phyloP scores from a whole-genome alignment of 23 tunicate genomes.

The Halocynthia roretzi region DNA sequence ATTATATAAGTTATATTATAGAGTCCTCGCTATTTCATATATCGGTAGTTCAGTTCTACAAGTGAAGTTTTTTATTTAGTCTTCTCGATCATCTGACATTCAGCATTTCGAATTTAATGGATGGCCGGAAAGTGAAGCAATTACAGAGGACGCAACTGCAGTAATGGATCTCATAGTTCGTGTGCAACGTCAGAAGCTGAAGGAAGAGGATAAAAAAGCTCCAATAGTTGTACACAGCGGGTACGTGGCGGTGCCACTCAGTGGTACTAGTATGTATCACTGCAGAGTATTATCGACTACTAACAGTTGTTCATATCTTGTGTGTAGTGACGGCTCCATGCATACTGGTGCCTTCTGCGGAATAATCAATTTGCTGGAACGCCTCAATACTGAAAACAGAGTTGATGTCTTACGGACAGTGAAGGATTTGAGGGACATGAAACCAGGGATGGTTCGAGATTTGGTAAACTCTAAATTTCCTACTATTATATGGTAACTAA shows the following conservation, averaged over 20 bases:
- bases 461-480: neutral
- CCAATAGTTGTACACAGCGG: slow-evolving; percentile 23
- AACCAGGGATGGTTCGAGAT: neutral
- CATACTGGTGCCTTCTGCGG: slow-evolving; percentile 14
- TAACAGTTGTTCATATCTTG: too few species aligned
- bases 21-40: too few species aligned
- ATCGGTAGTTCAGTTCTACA: too few species aligned
- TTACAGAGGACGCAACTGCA: neutral
- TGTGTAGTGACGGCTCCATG: slow-evolving; percentile 8
- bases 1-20: too few species aligned
- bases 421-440: slow-evolving; percentile 26
- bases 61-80: neutral
- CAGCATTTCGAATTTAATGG: slow-evolving; percentile 15
- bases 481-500: too few species aligned
- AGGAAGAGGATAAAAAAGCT: neutral
- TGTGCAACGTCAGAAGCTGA: neutral
- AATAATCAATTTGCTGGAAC: neutral
- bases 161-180: slow-evolving; percentile 7
- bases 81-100: slow-evolving; percentile 6
- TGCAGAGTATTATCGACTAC: too few species aligned
- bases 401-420: slow-evolving; percentile 19
- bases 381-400: slow-evolving; percentile 12
- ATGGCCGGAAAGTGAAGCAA: slow-evolving; percentile 4
- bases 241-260: neutral
- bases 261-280: too few species aligned